Evolutionary conservation across 2,113 vertebrate genomes (phyloP).

Genomic region (Grammomys dolichurus): DNA sequence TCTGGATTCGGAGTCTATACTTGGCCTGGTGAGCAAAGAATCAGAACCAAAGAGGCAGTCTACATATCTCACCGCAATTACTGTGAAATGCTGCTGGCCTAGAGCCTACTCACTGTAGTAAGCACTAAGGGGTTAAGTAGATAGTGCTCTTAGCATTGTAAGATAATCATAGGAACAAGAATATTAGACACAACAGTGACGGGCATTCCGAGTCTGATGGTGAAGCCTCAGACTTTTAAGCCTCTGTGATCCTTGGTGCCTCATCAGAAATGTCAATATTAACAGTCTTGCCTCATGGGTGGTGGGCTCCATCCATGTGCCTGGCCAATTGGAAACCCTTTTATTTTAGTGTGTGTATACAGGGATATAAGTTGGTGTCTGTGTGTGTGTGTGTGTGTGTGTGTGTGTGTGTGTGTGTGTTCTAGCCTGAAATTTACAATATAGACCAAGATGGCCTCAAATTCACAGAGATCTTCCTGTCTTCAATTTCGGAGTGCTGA

Average conservation of each 20-base stretch:
- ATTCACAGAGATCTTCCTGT: not conserved
- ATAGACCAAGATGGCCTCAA: not conserved
- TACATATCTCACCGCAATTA: accelerated
- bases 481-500: not conserved
- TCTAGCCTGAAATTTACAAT: not conserved
- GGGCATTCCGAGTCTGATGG: not conserved
- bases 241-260: not conserved
- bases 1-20: not conserved
- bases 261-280: not conserved
- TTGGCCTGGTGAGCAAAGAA: not conserved
- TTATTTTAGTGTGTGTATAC: not conserved
- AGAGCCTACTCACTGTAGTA: not conserved
- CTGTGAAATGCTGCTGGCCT: not conserved
- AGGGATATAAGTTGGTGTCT: not conserved
- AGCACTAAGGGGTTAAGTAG: not conserved
- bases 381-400: not conserved
- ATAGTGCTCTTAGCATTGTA: not conserved
- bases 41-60: not conserved
- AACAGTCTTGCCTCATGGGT: not conserved
- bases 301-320: not conserved
- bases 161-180: not conserved
- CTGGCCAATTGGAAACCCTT: not conserved
- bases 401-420: too few species aligned
- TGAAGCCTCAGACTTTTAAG: not conserved
- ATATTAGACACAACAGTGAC: not conserved